Conservation (phyloP, 2,888 invertebrate genomes). For the Craniophora ligustri region DNA sequence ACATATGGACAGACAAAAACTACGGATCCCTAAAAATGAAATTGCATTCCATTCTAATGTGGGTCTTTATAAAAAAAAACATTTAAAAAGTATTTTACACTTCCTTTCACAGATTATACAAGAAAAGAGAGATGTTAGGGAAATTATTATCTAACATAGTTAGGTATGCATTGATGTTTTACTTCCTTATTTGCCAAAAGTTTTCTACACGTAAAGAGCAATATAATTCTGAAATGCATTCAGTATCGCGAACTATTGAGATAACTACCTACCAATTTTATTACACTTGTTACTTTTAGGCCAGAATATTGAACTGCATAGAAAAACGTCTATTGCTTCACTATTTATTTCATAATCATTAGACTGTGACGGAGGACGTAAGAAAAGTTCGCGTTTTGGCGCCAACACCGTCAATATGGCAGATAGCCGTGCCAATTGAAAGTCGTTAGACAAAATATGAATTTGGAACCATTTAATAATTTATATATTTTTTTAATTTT, state of each 20-base stretch:
- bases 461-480: conserved; percentile 5
- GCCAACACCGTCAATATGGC: conserved; percentile 22
- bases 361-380: conserved; percentile 49
- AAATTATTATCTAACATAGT: too few relatives aligned
- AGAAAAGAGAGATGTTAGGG: not conserved
- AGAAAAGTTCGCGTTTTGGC: conserved; percentile 34
- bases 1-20: too few relatives aligned
- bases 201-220: not conserved
- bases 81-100: not conserved
- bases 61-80: not conserved
- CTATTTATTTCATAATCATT: conserved; percentile 48
- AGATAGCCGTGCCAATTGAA: conserved; percentile 18
- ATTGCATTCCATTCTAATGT: not conserved
- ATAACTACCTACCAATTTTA: conserved; percentile 15
- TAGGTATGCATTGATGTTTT: not conserved
- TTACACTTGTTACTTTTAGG: conserved; percentile 36
- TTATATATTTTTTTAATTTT: not conserved
- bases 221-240: conserved; percentile 1
- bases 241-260: not conserved
- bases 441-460: conserved; percentile 32
- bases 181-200: not conserved
- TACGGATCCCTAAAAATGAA: too few relatives aligned
- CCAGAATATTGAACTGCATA: conserved; percentile 18
- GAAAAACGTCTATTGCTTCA: conserved; percentile 41
- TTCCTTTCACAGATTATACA: not conserved